phyloP scores from a whole-genome alignment of 2,113 vertebrate genomes.

The Poeciliopsis turrubarensis region DNA sequence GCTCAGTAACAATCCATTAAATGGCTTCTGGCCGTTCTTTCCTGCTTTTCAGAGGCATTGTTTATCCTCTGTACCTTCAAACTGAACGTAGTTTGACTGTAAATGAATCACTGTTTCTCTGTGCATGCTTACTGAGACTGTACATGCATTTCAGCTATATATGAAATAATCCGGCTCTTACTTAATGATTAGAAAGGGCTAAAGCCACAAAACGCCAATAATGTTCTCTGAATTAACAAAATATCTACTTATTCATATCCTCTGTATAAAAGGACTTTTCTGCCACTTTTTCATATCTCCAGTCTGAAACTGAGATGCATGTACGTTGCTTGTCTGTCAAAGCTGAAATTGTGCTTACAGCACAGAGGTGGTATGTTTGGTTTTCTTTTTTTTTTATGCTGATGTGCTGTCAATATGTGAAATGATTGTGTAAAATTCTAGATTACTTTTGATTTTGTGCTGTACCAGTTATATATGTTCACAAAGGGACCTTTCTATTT shows the following conservation, averaged over 20 bases:
- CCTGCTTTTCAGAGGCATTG: slow-evolving; percentile 26
- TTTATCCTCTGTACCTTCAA: slow-evolving; percentile 13
- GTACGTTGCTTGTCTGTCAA: slow-evolving; percentile 53
- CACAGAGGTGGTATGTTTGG: slow-evolving; percentile 24
- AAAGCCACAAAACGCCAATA: slow-evolving; percentile 46
- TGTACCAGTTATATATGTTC: slow-evolving; percentile 1
- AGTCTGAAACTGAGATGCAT: slow-evolving; percentile 63
- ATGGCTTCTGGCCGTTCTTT: slow-evolving; percentile 22
- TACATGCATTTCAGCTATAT: slow-evolving; percentile 62
- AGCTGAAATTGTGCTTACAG: slow-evolving; percentile 34
- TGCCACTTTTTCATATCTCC: slow-evolving; percentile 17
- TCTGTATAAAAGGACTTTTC: slow-evolving; percentile 26
- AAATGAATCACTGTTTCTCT: slow-evolving; percentile 59
- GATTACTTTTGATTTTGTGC: slow-evolving; percentile 3
- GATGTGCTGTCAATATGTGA: slow-evolving; percentile 28
- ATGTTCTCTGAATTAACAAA: slow-evolving; percentile 39
- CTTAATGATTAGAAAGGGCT: slow-evolving; percentile 50
- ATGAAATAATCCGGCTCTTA: slow-evolving; percentile 30
- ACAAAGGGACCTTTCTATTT: slow-evolving; percentile 51
- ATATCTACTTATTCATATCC: slow-evolving; percentile 29
- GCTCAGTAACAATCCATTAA: slow-evolving; percentile 33
- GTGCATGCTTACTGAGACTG: slow-evolving; percentile 77
- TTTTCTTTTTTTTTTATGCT: slow-evolving; percentile 17
- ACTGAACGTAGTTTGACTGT: slow-evolving; percentile 42
- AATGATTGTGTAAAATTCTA: slow-evolving; percentile 14